Conservation (phyloP, 2,113 vertebrate genomes). For the Syngnathoides biaculeatus region DNA sequence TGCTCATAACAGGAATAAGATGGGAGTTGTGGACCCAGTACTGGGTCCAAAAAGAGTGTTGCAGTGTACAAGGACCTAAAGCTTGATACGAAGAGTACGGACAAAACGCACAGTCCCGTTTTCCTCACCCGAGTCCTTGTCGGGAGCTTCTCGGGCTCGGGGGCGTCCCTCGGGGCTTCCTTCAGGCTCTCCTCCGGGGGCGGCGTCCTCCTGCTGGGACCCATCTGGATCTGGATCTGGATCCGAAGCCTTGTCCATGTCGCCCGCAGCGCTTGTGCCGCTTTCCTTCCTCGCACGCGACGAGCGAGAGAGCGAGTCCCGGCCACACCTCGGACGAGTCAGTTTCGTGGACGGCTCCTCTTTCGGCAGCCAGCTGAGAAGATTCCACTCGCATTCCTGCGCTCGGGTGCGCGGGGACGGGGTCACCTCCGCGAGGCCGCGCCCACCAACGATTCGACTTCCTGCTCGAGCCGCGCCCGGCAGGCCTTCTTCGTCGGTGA, state of each 20-base stretch:
- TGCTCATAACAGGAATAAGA: no score
- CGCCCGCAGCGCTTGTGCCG: not conserved
- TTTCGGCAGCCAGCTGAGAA: not conserved
- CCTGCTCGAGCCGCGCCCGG: not conserved
- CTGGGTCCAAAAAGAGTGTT: no score
- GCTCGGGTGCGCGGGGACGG: not conserved
- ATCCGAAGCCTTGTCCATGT: constrained; percentile 35
- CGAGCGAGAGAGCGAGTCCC: constrained; percentile 5
- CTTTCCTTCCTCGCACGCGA: constrained; percentile 4
- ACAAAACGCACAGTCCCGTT: not conserved
- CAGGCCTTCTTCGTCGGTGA: no score
- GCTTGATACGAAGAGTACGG: no score
- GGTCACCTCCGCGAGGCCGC: not conserved
- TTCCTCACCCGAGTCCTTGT: constrained; percentile 11
- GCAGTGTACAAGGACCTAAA: no score
- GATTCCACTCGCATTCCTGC: constrained; percentile 1
- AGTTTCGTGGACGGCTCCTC: no score
- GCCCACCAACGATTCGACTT: not conserved
- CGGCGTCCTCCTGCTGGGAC: constrained; percentile 5
- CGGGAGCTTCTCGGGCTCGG: not conserved
- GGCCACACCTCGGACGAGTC: constrained; percentile 6
- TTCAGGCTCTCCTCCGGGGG: not conserved
- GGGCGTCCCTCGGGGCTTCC: not conserved
- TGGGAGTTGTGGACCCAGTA: not conserved
- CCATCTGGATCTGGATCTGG: no score